These are phyloP conservation scores for Epinephelus awoara DNA, from an alignment of 2,797 vertebrate genomes.

Conservation along the genomic window DNA sequence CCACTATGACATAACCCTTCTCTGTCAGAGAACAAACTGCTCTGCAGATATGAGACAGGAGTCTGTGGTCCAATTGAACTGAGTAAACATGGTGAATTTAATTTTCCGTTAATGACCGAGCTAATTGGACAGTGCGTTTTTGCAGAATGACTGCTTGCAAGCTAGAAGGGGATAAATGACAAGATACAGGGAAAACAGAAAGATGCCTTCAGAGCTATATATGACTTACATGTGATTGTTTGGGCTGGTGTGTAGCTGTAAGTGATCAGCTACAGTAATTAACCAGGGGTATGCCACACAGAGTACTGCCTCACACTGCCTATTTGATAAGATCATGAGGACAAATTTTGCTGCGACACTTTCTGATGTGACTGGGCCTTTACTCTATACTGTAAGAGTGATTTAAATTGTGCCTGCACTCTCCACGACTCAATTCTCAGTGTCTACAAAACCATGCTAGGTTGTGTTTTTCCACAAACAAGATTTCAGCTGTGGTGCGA, in stretches of 20 bases:
- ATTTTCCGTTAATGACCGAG: neutral
- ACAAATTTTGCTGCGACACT: neutral
- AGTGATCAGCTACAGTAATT: neutral
- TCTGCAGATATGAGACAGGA: neutral
- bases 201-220: neutral
- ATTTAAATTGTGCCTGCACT: neutral
- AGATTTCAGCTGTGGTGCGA: neutral
- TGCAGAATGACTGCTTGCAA: neutral
- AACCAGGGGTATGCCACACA: no score
- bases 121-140: neutral
- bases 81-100: neutral
- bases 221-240: no score
- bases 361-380: neutral
- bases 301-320: no score
- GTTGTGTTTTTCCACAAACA: neutral
- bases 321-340: neutral
- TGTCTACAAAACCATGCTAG: neutral
- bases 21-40: neutral
- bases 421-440: neutral
- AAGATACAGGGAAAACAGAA: neutral
- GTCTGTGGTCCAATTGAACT: no score
- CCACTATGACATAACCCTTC: neutral
- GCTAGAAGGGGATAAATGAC: neutral
- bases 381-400: neutral
- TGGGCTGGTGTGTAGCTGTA: neutral